Evolutionary conservation across 1,140 invertebrate species (phyloP).

Genomic region (Hyphantria cunea): DNA sequence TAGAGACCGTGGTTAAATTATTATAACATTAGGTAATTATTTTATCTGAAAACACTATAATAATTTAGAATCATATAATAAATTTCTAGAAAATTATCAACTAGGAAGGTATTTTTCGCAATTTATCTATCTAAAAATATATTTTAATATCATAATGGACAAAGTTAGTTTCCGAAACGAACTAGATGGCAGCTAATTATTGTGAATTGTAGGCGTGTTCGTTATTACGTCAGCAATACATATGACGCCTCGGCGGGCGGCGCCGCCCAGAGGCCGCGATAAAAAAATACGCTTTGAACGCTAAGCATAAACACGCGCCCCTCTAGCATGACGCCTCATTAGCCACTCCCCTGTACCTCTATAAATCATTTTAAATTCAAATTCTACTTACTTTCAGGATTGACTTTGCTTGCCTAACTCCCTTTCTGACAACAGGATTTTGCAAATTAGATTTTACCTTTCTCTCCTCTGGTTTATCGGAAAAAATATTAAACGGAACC

Average conservation of each 20-base stretch:
- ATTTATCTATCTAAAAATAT: too few relatives aligned
- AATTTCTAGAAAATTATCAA: too few relatives aligned
- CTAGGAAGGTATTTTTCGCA: too few relatives aligned
- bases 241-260: slow-evolving; percentile 31
- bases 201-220: slow-evolving; percentile 41
- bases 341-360: slow-evolving; percentile 76
- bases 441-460: slow-evolving; percentile 76
- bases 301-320: slow-evolving; percentile 71
- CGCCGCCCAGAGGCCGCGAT: slow-evolving; percentile 58
- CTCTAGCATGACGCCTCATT: slow-evolving; percentile 79
- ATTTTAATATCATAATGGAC: too few relatives aligned
- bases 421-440: slow-evolving; percentile 69
- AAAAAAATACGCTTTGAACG: slow-evolving; percentile 60
- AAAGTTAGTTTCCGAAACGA: background rate
- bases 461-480: slow-evolving; percentile 47
- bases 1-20: too few relatives aligned
- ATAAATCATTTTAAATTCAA: slow-evolving; percentile 82
- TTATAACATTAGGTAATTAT: too few relatives aligned
- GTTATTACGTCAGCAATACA: slow-evolving; percentile 42
- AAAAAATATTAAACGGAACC: slow-evolving; percentile 65
- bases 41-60: too few relatives aligned
- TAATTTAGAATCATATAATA: too few relatives aligned
- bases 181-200: slow-evolving; percentile 33
- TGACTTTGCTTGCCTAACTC: slow-evolving; percentile 79
- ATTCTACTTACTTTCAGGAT: slow-evolving; percentile 80